These are phyloP conservation scores for Arizona elegans DNA, from an alignment of 2,113 vertebrate species.

Conservation along the genomic window DNA sequence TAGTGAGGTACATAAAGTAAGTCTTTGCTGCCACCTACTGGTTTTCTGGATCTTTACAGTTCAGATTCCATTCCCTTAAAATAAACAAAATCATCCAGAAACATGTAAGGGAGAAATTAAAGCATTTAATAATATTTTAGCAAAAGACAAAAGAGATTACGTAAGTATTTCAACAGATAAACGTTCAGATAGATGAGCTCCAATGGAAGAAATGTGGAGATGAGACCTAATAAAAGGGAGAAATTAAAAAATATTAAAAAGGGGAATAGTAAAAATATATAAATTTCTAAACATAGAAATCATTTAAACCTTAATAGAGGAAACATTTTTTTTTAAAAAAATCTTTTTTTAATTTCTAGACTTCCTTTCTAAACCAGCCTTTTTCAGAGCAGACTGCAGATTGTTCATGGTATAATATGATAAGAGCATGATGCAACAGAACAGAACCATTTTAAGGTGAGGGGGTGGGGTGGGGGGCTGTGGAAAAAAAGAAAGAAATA, in stretches of 20 bases:
- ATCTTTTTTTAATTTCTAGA: not conserved
- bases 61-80: not conserved
- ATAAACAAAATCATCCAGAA: not conserved
- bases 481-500: not conserved
- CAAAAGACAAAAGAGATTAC: too few species aligned
- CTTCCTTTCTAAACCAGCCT: not conserved
- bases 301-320: not conserved
- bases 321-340: not conserved
- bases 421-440: not conserved
- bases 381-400: not conserved
- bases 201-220: not conserved
- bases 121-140: not conserved
- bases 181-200: not conserved
- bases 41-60: not conserved
- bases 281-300: not conserved
- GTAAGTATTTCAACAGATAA: not conserved
- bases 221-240: not conserved
- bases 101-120: not conserved
- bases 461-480: not conserved
- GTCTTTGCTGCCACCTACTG: not conserved
- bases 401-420: not conserved
- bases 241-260: not conserved
- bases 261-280: not conserved
- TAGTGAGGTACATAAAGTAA: not conserved
- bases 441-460: not conserved